phyloP scores from a whole-genome alignment of 2,888 invertebrate species.

The Rhaphigaster nebulosa region DNA sequence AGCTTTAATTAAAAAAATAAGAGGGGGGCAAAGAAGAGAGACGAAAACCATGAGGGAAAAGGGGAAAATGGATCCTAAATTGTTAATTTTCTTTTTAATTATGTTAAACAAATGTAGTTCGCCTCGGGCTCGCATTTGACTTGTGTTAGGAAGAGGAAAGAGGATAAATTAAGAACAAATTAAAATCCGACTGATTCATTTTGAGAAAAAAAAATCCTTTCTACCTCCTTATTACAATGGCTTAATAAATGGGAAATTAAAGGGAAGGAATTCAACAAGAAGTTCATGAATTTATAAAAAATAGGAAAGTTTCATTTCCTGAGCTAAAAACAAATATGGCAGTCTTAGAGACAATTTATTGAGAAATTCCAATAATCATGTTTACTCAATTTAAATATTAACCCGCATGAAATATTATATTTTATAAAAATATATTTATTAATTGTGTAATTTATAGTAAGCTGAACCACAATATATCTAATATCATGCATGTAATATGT shows the following conservation, averaged over 20 bases:
- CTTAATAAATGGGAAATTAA: neutral
- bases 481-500: too few species aligned
- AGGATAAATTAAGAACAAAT: constrained; percentile 39
- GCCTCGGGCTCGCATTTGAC: neutral
- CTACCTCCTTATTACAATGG: constrained; percentile 1
- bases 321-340: neutral
- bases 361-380: neutral
- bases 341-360: neutral
- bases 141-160: neutral
- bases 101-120: constrained; percentile 56
- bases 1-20: constrained; percentile 24
- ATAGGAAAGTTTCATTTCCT: neutral
- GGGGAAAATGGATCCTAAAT: constrained; percentile 35
- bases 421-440: too few species aligned
- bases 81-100: constrained; percentile 53
- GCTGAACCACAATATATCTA: too few species aligned
- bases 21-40: neutral
- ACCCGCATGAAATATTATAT: too few species aligned
- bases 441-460: too few species aligned
- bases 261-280: neutral
- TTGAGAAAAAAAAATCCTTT: constrained; percentile 2
- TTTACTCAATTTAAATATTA: too few species aligned
- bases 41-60: constrained; percentile 16
- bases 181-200: constrained; percentile 33
- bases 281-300: neutral